Base-by-base conservation (phyloP, 1,140 invertebrate genomes). In the Bombus cullumanus region DNA sequence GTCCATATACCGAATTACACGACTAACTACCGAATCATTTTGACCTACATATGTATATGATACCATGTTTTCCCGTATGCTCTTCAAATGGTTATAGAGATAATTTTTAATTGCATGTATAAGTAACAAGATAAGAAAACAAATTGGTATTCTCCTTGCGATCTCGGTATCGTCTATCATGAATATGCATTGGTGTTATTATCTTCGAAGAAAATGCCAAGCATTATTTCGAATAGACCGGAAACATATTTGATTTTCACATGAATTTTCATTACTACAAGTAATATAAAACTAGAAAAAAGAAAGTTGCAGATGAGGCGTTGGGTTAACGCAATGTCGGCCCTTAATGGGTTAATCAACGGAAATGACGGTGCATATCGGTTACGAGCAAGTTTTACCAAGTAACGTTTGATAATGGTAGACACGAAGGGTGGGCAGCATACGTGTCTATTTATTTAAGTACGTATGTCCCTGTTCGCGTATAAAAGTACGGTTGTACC, bases 21-120 rank as follows among this genome's bases (percentile, higher is more conserved):
- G 87, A 83, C 85, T 85, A 83, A 91, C 92, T 94, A 92, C 92
- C 92, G 93, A 93, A 93, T 93, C 90, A 93, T 93, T 92, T 91
- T 94, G 92, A 93, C 93, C 93, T 88, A 94, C 91, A 94, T 94
- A 80, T 78, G 82, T 13, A 85, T 77, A 81, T 22, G 53, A 57
- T 41, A 69, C 22, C 62, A 28, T 39, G 71, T 71, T 47, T 74
- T 53, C 47, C 5, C 47, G 47, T 22, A 53, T 13, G 59, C 28
- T 62, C 28, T 62, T n/a, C 28, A n/a, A 62, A 62, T 3, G 28
- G 28, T 62, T 62, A n/a, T 62, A 39, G 13, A 75, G 82, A 86
- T 81, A 81, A 86, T 57, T 31, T 31, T 43, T 18, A 74, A 53
- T 47, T 22, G 9, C 53, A 53, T 4, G 64, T 47, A 12, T 13